Evolutionary conservation across 2,113 vertebrate genomes (phyloP).

Genomic region (Nerophis lumbriciformis): DNA sequence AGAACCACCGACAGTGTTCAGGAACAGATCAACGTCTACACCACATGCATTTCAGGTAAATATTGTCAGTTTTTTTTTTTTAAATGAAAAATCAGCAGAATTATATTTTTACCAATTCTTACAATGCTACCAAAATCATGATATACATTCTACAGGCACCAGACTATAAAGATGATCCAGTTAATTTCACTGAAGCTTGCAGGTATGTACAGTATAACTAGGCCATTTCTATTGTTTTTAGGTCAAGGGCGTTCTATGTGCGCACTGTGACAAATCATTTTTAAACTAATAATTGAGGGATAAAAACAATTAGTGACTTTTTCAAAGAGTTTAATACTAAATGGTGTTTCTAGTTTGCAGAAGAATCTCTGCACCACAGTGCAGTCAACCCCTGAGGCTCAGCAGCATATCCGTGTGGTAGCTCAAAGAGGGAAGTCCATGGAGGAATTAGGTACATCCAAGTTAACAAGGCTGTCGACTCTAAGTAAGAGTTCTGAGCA

Average conservation of each 20-base stretch:
- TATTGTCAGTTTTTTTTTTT: neutral
- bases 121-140: neutral
- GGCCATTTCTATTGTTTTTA: conserved; percentile 34
- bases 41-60: conserved; percentile 68
- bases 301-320: neutral
- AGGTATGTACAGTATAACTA: conserved; percentile 59
- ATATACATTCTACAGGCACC: conserved; percentile 33
- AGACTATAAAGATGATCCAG: conserved; percentile 27
- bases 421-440: conserved; percentile 72
- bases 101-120: neutral
- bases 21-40: conserved; percentile 59
- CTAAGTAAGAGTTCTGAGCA: conserved; percentile 75
- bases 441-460: conserved; percentile 66
- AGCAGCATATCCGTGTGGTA: conserved; percentile 41
- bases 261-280: conserved; percentile 29
- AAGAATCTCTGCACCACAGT: conserved; percentile 6
- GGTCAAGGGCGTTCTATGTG: conserved; percentile 45
- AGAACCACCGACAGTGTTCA: conserved; percentile 37
- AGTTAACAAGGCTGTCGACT: conserved; percentile 32
- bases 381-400: conserved; percentile 24
- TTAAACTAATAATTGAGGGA: conserved; percentile 12
- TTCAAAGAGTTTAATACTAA: conserved; percentile 1
- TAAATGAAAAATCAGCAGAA: neutral
- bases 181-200: conserved; percentile 36
- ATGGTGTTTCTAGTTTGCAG: conserved; percentile 47